phyloP scores from a whole-genome alignment of 2,888 invertebrate genomes.

The Andrena trimmerana region DNA sequence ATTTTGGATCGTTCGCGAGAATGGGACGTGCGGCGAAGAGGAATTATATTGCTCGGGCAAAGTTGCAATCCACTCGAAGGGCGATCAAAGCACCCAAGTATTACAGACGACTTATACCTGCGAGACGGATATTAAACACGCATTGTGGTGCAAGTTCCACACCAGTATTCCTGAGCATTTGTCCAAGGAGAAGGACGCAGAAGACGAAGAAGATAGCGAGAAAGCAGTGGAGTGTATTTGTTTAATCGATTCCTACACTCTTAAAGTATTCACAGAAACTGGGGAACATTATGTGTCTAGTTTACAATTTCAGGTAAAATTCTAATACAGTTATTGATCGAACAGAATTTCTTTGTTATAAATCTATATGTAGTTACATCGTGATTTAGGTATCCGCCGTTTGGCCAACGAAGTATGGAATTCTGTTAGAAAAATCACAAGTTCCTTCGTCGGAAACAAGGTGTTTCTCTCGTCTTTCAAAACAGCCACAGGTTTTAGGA shows the following conservation, averaged over 20 bases:
- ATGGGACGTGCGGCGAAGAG: constrained; percentile 89
- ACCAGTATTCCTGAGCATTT: constrained; percentile 85
- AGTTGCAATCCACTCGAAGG: constrained; percentile 88
- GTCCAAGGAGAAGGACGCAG: constrained; percentile 86
- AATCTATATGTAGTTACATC: constrained; percentile 7
- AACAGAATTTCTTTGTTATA: constrained; percentile 12
- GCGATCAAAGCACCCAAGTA: constrained; percentile 76
- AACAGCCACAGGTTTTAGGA: background rate
- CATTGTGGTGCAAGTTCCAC: constrained; percentile 90
- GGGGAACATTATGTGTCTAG: constrained; percentile 94
- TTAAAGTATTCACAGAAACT: constrained; percentile 91
- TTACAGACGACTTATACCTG: constrained; percentile 90
- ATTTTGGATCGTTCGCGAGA: constrained; percentile 85
- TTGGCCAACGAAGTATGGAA: constrained; percentile 94
- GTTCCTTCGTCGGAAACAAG: constrained; percentile 71
- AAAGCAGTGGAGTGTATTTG: constrained; percentile 89
- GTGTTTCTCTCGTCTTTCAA: constrained; percentile 43
- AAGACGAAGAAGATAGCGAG: constrained; percentile 85
- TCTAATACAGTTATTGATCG: background rate
- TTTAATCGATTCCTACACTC: constrained; percentile 90
- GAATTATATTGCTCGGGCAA: constrained; percentile 95
- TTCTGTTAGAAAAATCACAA: constrained; percentile 91
- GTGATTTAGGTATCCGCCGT: constrained; percentile 89
- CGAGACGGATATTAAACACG: constrained; percentile 93
- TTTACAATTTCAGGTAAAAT: constrained; percentile 89